phyloP scores from a whole-genome alignment of 1,140 invertebrate species.

The Ganaspis sp. region DNA sequence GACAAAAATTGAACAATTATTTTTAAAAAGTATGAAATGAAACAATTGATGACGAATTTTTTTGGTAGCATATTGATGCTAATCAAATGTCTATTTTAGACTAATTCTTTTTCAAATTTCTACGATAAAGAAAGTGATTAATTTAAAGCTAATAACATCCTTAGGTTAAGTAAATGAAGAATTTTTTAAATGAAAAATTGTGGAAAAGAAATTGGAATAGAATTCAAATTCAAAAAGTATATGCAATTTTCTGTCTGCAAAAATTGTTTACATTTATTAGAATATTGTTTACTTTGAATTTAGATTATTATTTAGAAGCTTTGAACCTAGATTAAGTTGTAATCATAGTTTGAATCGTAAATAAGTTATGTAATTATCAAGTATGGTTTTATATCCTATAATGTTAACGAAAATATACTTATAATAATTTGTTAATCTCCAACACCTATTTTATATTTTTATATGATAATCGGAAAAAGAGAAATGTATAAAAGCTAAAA shows the following conservation, averaged over 20 bases:
- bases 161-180: neutral
- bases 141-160: neutral
- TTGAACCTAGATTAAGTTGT: conserved; percentile 13
- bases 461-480: neutral
- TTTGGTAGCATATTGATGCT: neutral
- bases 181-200: neutral
- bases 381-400: conserved; percentile 10
- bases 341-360: neutral
- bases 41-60: conserved; percentile 2
- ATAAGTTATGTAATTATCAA: conserved; percentile 7
- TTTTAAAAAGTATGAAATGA: neutral
- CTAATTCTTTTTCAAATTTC: neutral
- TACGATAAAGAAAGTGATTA: neutral
- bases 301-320: neutral
- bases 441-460: neutral
- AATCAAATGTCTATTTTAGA: neutral
- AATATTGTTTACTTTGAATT: neutral
- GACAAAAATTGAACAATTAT: neutral
- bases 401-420: neutral
- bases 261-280: neutral
- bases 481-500: neutral
- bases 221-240: neutral
- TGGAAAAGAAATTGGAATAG: neutral
- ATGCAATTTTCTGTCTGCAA: conserved; percentile 1
- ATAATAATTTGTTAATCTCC: neutral